These are phyloP conservation scores for Eilema depressum DNA, from an alignment of 2,888 invertebrate genomes.

Conservation along the genomic window DNA sequence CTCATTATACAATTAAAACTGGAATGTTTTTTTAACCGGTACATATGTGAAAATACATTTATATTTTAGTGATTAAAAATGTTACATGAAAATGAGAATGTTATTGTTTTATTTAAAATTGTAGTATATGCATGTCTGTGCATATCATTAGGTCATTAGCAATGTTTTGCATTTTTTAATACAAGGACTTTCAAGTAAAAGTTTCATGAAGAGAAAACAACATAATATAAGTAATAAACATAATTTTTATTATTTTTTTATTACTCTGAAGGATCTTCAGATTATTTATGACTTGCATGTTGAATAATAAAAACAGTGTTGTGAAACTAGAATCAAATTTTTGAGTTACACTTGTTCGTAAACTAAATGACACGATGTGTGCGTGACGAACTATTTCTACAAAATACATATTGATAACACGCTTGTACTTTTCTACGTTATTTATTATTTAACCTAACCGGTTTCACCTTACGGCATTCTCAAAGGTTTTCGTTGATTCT, in stretches of 20 bases:
- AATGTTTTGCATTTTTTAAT: neutral
- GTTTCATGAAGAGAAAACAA: neutral
- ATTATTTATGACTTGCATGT: neutral
- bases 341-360: neutral
- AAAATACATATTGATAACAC: too few species aligned
- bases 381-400: neutral
- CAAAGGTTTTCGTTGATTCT: too few species aligned
- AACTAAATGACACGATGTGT: neutral
- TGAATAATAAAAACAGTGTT: neutral
- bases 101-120: conserved; percentile 1
- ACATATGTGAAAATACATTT: too few species aligned
- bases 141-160: neutral
- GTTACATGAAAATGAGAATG: neutral
- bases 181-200: neutral
- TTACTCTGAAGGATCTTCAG: neutral
- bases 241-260: neutral
- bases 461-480: too few species aligned
- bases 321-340: neutral
- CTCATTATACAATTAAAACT: neutral
- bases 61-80: too few species aligned
- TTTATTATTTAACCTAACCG: too few species aligned
- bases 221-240: neutral
- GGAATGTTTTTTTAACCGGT: neutral
- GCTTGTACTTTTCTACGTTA: too few species aligned
- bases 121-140: neutral